These are phyloP conservation scores for Actenoides lindsayi DNA, from an alignment of 2,113 vertebrate species.

Conservation along the genomic window DNA sequence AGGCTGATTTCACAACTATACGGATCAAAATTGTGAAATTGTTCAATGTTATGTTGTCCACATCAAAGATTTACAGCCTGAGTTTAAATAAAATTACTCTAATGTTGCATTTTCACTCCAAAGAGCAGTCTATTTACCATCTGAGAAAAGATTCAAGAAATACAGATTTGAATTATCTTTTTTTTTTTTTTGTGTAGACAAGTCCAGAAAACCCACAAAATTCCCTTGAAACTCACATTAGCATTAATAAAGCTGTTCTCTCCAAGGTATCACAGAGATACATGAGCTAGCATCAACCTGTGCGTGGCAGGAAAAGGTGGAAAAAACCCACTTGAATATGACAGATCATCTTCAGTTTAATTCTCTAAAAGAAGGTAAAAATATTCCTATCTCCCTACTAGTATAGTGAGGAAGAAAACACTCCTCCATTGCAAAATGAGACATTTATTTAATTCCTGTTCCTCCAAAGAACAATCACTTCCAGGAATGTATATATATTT, in stretches of 20 bases:
- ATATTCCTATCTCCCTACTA: neutral
- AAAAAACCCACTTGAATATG: neutral
- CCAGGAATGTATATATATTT: neutral
- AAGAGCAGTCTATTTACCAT: constrained; percentile 45
- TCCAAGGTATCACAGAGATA: neutral
- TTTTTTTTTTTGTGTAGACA: neutral
- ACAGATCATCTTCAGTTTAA: neutral
- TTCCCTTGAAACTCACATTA: neutral
- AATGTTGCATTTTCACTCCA: constrained; percentile 32
- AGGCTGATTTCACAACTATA: constrained; percentile 57
- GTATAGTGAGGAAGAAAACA: neutral
- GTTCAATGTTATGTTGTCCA: constrained; percentile 18
- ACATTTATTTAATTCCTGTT: neutral
- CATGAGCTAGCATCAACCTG: neutral
- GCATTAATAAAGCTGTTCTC: constrained; percentile 12
- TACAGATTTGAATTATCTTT: neutral
- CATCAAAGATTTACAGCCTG: constrained; percentile 50
- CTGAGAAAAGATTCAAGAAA: constrained; percentile 7
- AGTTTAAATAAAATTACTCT: constrained; percentile 48
- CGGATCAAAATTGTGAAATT: constrained; percentile 12
- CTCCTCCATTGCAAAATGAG: neutral
- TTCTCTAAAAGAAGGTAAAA: neutral
- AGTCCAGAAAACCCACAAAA: neutral
- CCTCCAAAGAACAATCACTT: neutral
- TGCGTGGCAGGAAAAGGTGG: neutral